Percentiles rank a stretch among this genome's conserved stretches.
Conservation (phyloP, 1,140 invertebrate species). For the Branchinecta lynchi region DNA sequence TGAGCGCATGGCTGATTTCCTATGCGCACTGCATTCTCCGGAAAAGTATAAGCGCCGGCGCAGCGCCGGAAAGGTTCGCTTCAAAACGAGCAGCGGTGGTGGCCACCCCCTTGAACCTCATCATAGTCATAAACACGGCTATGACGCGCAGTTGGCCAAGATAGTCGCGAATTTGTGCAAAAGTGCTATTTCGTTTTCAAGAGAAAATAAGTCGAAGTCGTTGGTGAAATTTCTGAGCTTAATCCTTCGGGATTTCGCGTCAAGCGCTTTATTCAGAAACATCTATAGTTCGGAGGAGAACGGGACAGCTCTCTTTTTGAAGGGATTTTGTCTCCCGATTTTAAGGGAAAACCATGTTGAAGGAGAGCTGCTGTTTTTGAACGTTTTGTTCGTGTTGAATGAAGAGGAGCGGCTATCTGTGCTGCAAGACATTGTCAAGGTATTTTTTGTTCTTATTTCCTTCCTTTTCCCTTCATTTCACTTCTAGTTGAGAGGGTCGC, state of each 20-base stretch:
- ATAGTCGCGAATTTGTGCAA: neutral
- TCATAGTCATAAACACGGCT: neutral
- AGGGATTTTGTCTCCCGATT: neutral
- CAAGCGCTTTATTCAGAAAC: neutral
- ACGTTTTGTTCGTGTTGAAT: neutral
- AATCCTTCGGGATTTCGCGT: neutral
- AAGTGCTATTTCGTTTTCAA: neutral
- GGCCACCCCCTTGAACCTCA: neutral
- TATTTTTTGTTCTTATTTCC: neutral
- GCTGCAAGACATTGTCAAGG: neutral
- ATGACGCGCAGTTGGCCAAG: neutral
- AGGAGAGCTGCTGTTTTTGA: neutral
- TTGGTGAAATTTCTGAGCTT: neutral
- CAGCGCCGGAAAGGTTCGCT: neutral
- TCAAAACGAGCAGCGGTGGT: neutral
- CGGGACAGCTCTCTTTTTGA: neutral
- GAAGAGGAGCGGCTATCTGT: neutral
- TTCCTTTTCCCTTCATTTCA: neutral
- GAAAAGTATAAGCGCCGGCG: neutral
- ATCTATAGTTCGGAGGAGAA: neutral
- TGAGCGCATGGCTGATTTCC: conserved; percentile 2
- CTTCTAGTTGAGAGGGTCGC: too few species aligned
- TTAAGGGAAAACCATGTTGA: neutral
- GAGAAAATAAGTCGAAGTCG: neutral
- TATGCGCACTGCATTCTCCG: neutral